Conservation (phyloP, 2,113 vertebrate genomes). For the Cervus canadensis region DNA sequence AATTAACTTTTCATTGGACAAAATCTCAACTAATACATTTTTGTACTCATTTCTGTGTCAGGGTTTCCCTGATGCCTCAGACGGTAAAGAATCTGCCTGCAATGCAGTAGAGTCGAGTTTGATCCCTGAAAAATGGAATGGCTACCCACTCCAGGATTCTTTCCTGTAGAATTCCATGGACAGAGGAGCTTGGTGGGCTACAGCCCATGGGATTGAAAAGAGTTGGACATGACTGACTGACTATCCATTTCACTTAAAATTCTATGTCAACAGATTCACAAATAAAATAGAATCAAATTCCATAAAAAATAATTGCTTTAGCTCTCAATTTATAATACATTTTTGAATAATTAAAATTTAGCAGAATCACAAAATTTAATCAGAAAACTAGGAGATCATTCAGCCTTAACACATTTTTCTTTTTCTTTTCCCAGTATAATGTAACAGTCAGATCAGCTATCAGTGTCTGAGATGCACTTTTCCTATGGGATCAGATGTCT, state of each 20-base stretch:
- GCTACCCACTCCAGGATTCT: not conserved
- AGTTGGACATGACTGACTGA: not conserved
- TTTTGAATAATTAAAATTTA: not conserved
- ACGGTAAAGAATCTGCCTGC: not conserved
- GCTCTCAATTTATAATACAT: not conserved
- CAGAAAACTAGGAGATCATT: not conserved
- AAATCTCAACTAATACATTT: not conserved
- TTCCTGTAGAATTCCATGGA: not conserved
- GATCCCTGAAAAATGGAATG: not conserved
- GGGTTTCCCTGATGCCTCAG: not conserved
- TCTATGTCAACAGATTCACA: not conserved
- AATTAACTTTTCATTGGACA: not conserved
- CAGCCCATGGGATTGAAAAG: fast-evolving
- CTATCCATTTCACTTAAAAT: not conserved
- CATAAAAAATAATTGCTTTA: not conserved
- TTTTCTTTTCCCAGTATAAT: constrained; percentile 20
- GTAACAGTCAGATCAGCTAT: constrained; percentile 42
- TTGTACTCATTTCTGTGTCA: not conserved
- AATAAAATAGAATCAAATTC: not conserved
- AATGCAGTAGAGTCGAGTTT: not conserved
- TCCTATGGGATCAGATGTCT: constrained; percentile 61
- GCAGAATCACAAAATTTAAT: not conserved
- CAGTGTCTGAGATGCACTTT: constrained; percentile 33
- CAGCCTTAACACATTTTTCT: not conserved
- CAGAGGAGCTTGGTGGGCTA: not conserved